These are phyloP conservation scores for Rhagologus leucostigma DNA, from an alignment of 2,113 vertebrate genomes.

Conservation along the genomic window DNA sequence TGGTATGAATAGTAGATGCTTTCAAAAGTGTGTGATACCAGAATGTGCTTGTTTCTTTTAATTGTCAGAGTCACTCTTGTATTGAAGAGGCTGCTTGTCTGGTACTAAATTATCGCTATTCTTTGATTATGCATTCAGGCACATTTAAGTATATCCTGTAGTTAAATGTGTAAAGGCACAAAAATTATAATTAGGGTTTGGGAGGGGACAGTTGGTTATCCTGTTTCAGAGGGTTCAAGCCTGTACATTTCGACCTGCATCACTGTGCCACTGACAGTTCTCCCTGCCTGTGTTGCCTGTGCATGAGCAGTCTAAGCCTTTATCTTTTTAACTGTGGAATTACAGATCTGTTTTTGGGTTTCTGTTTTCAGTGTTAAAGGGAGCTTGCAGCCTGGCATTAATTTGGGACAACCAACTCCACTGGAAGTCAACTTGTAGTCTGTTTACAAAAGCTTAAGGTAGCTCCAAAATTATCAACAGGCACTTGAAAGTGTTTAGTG, in stretches of 20 bases:
- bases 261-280: neutral
- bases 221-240: neutral
- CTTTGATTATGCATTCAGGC: neutral
- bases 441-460: neutral
- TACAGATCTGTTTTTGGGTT: conserved; percentile 5
- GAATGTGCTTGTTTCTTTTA: neutral
- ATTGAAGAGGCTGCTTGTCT: neutral
- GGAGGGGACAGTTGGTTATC: neutral
- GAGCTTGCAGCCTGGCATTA: neutral
- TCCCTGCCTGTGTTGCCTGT: neutral
- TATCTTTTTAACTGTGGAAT: neutral
- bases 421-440: neutral
- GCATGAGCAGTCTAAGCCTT: neutral
- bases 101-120: neutral
- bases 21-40: neutral
- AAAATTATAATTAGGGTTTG: neutral
- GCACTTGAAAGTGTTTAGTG: neutral
- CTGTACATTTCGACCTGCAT: neutral
- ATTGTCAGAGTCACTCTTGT: neutral
- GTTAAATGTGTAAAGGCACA: neutral
- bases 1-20: neutral
- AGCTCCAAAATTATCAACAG: neutral
- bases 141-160: neutral
- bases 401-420: neutral
- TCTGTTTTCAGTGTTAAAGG: neutral